A percentile compares a stretch with the other conserved stretches of the same genome.
phyloP scores from a whole-genome alignment of 1,140 invertebrate genomes.

The Galendromus occidentalis region DNA sequence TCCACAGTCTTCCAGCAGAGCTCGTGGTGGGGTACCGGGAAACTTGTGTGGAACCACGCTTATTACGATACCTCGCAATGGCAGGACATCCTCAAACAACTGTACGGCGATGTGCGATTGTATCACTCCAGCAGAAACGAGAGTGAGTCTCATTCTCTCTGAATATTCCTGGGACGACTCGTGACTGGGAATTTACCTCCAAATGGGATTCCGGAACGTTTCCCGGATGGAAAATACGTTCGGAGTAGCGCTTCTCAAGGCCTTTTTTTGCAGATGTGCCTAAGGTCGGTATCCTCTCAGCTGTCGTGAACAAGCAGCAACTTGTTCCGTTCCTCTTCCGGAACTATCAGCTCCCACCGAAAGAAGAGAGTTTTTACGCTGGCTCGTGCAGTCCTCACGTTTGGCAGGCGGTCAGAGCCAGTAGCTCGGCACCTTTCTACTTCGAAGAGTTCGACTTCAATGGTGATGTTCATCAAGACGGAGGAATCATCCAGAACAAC shows the following conservation, averaged over 20 bases:
- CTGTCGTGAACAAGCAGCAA: conserved; percentile 54
- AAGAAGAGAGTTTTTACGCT: conserved; percentile 45
- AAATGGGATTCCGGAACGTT: conserved; percentile 41
- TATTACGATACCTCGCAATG: conserved; percentile 73
- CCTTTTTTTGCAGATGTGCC: conserved; percentile 23
- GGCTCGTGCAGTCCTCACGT: conserved; percentile 49
- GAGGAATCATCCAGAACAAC: not conserved
- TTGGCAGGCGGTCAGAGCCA: conserved; percentile 75
- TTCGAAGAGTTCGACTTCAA: conserved; percentile 63
- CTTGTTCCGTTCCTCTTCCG: conserved; percentile 70
- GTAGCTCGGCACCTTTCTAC: conserved; percentile 75
- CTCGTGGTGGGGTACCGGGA: conserved; percentile 47
- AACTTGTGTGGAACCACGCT: conserved; percentile 60
- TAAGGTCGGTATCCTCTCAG: conserved; percentile 52
- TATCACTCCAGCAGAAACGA: conserved; percentile 41
- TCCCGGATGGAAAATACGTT: no score
- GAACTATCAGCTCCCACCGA: conserved; percentile 60
- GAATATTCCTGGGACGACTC: not conserved
- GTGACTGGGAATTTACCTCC: conserved; percentile 19
- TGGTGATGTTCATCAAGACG: conserved; percentile 50
- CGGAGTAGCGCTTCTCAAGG: no score
- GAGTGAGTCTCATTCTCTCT: conserved; percentile 22
- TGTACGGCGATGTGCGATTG: conserved; percentile 41
- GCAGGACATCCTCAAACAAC: conserved; percentile 51
- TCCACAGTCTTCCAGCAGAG: conserved; percentile 48